Evolutionary conservation across 2,797 vertebrate genomes (phyloP).

Genomic region (Malacoraja senta): DNA sequence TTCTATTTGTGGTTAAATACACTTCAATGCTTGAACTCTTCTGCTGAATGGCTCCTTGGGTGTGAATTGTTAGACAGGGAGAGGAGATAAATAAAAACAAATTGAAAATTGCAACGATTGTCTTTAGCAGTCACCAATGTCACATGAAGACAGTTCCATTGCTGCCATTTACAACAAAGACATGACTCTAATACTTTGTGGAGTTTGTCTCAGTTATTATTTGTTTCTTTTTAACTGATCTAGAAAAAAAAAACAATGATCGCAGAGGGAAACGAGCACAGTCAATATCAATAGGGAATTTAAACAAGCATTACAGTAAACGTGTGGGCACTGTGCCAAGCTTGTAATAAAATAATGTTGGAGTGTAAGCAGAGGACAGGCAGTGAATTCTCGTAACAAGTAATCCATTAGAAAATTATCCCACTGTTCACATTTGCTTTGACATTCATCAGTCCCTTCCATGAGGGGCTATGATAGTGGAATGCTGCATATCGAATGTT

Average conservation of each 20-base stretch:
- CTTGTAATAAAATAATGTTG: conserved; percentile 19
- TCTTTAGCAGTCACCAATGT: not conserved
- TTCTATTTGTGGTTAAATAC: not conserved
- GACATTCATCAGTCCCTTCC: conserved; percentile 2
- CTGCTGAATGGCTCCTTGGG: not conserved
- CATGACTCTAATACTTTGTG: not conserved
- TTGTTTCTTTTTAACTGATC: conserved; percentile 11
- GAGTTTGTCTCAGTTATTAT: not conserved
- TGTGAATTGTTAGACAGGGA: not conserved
- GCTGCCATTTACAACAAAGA: not conserved
- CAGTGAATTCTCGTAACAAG: conserved; percentile 23
- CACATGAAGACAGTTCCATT: not conserved
- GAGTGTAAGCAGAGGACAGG: conserved; percentile 23
- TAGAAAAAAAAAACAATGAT: not conserved
- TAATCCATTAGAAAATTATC: conserved; percentile 25
- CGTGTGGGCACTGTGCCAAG: not conserved
- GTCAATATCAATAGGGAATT: conserved; percentile 16
- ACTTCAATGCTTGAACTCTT: not conserved
- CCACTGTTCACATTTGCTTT: conserved; percentile 8
- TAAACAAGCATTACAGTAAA: conserved; percentile 3
- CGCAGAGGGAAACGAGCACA: not conserved
- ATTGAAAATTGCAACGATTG: not conserved
- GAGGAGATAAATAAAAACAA: not conserved
- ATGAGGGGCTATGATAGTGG: not conserved
- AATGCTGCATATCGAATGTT: not conserved